A percentile compares a stretch with the other conserved stretches of the same genome.
phyloP scores from a whole-genome alignment of 1,140 invertebrate genomes.

The Psilanteris sp. region DNA sequence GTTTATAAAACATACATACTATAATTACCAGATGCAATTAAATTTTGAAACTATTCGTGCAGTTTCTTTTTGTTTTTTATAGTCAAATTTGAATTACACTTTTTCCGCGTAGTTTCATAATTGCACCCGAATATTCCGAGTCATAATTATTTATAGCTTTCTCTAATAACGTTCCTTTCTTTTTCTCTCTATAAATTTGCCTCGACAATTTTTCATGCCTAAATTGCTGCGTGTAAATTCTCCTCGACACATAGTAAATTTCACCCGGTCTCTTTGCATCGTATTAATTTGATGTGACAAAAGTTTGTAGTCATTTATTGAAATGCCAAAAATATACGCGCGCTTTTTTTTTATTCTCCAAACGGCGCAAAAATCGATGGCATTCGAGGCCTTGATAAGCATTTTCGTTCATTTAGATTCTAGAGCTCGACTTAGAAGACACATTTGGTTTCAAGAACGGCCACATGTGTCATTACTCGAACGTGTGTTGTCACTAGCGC shows the following conservation, averaged over 20 bases:
- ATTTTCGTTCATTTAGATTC: conserved; percentile 61
- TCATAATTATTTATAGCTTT: too few species aligned
- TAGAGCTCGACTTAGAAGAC: conserved; percentile 41
- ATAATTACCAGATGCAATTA: too few species aligned
- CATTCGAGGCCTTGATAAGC: conserved; percentile 48
- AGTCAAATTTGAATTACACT: too few species aligned
- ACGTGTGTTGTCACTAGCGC: conserved; percentile 53
- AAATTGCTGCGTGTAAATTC: too few species aligned
- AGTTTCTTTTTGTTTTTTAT: too few species aligned
- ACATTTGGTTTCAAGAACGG: conserved; percentile 57
- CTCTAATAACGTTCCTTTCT: too few species aligned
- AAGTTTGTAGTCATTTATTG: conserved; percentile 15
- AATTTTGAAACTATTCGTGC: too few species aligned
- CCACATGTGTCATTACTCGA: conserved; percentile 53
- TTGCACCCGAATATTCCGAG: too few species aligned
- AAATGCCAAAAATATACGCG: conserved; percentile 11
- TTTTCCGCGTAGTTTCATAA: too few species aligned
- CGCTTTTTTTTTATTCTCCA: neutral
- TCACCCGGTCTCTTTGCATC: neutral
- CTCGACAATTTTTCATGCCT: too few species aligned
- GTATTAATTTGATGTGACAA: conserved; percentile 18
- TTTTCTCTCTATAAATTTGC: too few species aligned
- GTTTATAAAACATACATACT: too few species aligned
- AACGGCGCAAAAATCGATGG: conserved; percentile 5
- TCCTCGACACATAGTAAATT: conserved; percentile 7